Evolutionary conservation across 2,797 vertebrate species (phyloP), one percentile per base, ranked within the genome.

Genomic region (Acridotheres tristis): DNA sequence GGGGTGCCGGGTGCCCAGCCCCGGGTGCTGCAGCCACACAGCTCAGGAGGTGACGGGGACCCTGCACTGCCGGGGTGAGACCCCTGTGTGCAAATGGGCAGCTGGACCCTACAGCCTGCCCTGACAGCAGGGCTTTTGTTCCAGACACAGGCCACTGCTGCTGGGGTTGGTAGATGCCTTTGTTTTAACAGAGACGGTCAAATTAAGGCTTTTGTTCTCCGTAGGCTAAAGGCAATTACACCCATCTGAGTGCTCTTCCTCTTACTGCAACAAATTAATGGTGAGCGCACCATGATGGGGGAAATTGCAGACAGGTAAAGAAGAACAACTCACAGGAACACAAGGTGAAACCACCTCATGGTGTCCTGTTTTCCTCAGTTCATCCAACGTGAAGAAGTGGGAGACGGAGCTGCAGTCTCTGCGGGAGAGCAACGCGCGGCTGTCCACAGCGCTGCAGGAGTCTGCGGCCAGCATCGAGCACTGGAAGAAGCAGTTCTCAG

Each of bases 391-490:
- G 90, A 99, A 99, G 98, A 99, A 99, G 94, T 99, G 98, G 98
- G 99, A 99, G 97, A 98, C 98, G 0, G 99, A 99, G 96, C 97
- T 99, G 92, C 99, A 99, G 97, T 98, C 98, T 6, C 97, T 99
- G 95, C 98, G 98, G 90, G 99, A 99, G 93, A 99, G 98, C 97
- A 99, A 99, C 0, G 98, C 98, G n/a, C 97, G 99, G 73, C 98
- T 99, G 93, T 98, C 96, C 84, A 97, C 98, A 0, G 98, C 99
- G 0, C 98, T 99, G 95, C 98, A 99, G 97, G 99, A 99, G 96
- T 99, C 99, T 0, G 98, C 98, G 0, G 98, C 98, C 96, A 99
- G 98, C 63, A 98, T 98, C 3, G 99, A 99, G 93, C 99, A 98
- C 95, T 99, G 99, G 99, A 99, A 99, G 97, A 98, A 98, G 90